Evolutionary conservation across 2,888 invertebrate genomes (phyloP), one percentile per base, ranked within the genome.

Genomic region (Argyresthia goedartella): DNA sequence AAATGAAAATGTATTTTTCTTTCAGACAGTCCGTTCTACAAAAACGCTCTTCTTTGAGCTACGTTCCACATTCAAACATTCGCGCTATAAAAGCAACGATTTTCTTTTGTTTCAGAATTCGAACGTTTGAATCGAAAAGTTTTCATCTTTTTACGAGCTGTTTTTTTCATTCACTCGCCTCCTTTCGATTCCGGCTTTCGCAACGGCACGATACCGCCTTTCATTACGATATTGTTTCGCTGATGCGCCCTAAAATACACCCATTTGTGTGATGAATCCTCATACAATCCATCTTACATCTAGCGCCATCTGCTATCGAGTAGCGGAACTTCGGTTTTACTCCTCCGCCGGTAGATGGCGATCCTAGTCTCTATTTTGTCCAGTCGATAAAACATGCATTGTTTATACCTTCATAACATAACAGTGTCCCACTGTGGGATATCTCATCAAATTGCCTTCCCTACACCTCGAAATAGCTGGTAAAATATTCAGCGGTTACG

Each of bases 331-430:
- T 56, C 36, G 52, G 54, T 53, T 57, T 56, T 55, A 35, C 7
- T 47, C 15, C 34, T 13, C 48, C 34, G 34, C 54, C 57, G 53
- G 63, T 56, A 81, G 84, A 74, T 77, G 75, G 73, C 81, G 72
- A 64, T 66, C 51, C 62, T 50, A 54, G 53, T 63, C 64, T 66
- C 52, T 50, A 61, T 25, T 25, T 54, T 59, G 58, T 61, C 64
- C 61, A 77, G 75, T 81, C 81, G 73, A 81, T 81, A 80, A 72
- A 59, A 54, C 68, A 73, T 82, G 77, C 76, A 82, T 82, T 74
- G 65, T 82, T 84, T 73, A 82, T 78, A 61, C n/a, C 55, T 53
- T 58, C 61, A 66, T 71, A 74, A 77, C 79, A 80, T 81, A 80
- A 76, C 76, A 63, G 52, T 56, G 64, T 73, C 77, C 77, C 81